These are phyloP conservation scores for Cotesia chilonis DNA, from an alignment of 1,140 invertebrate genomes.

Conservation along the genomic window DNA sequence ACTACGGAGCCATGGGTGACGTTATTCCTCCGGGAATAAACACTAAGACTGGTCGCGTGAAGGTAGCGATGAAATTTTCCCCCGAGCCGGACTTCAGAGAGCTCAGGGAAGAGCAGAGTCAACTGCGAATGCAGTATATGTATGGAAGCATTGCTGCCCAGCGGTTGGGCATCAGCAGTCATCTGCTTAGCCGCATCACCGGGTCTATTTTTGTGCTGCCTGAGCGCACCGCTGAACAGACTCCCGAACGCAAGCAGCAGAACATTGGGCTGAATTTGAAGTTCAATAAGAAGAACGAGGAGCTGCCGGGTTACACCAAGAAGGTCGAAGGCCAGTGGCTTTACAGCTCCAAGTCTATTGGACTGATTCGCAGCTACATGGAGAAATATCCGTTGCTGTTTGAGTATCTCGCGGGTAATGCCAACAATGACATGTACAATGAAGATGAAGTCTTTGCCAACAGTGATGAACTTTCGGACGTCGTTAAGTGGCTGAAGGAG, in stretches of 20 bases:
- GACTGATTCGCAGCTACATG: constrained; percentile 77
- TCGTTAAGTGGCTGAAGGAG: constrained; percentile 76
- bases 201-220: constrained; percentile 77
- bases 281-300: constrained; percentile 80
- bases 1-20: constrained; percentile 82
- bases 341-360: constrained; percentile 81
- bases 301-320: constrained; percentile 83
- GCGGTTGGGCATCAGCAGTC: constrained; percentile 71
- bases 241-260: constrained; percentile 66
- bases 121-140: constrained; percentile 52
- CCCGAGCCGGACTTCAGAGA: constrained; percentile 64
- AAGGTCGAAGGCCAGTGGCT: constrained; percentile 78
- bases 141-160: constrained; percentile 59
- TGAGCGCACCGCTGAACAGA: constrained; percentile 51
- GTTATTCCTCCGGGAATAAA: constrained; percentile 60
- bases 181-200: constrained; percentile 83
- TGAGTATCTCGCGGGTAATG: constrained; percentile 65
- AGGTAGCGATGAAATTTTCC: constrained; percentile 64
- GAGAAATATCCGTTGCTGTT: constrained; percentile 80
- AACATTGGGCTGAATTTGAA: constrained; percentile 95
- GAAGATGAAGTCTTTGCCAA: constrained; percentile 74
- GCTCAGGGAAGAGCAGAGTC: constrained; percentile 43
- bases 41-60: constrained; percentile 66
- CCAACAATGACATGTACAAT: constrained; percentile 70
- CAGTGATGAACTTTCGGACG: constrained; percentile 66